These are phyloP conservation scores for Drosophila pandora DNA, from an alignment of 1,140 invertebrate genomes.

Conservation along the genomic window DNA sequence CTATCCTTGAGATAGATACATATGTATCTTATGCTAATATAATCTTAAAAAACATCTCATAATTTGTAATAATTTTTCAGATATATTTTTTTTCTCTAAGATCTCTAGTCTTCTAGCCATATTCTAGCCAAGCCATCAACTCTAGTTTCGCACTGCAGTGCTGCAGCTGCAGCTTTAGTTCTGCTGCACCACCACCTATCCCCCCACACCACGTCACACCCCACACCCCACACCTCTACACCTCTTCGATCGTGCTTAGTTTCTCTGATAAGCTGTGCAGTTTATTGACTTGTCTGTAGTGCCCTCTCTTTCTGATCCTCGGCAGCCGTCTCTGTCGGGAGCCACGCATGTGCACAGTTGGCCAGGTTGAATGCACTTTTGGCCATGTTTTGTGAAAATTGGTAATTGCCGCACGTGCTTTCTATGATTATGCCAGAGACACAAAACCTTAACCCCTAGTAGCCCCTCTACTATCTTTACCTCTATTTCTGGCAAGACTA, in stretches of 20 bases:
- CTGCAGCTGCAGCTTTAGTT: constrained; percentile 40
- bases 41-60: too few species aligned
- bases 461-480: background rate
- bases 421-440: constrained; percentile 70
- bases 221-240: background rate
- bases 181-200: constrained; percentile 8
- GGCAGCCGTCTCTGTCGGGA: background rate
- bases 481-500: background rate
- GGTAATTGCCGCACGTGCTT: constrained; percentile 78
- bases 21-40: background rate
- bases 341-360: constrained; percentile 77
- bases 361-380: constrained; percentile 74
- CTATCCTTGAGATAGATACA: too few species aligned
- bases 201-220: background rate
- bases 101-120: background rate
- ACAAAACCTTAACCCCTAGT: constrained; percentile 33
- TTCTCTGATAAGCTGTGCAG: constrained; percentile 68
- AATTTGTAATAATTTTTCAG: too few species aligned
- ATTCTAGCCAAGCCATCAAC: constrained; percentile 25
- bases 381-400: constrained; percentile 75
- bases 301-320: constrained; percentile 7
- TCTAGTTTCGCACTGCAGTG: constrained; percentile 25
- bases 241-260: constrained; percentile 70
- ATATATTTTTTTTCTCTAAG: background rate
- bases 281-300: constrained; percentile 55